Evolutionary conservation across 1,140 invertebrate genomes (phyloP), one percentile per base, ranked within the genome.

Genomic region (Bradynema listronoti): DNA sequence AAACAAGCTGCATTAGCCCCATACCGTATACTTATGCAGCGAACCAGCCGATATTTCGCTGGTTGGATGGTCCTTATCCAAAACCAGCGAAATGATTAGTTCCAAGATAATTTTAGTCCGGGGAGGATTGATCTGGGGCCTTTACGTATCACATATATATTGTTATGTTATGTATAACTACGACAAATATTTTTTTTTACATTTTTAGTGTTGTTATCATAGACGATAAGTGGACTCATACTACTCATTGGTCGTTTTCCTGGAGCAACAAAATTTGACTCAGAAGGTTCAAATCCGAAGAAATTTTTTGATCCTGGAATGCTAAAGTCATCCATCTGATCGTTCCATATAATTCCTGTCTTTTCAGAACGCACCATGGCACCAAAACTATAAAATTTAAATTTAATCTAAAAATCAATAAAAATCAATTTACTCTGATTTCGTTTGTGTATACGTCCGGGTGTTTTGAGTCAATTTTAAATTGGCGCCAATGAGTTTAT

Each of bases 291-390:
- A 34, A 94, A 50, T 0, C 85, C 85, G 71, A 87, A 92, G 47
- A 82, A 84, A 79, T 89, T 95, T 14, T 81, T 79, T 58, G 84
- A 80, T 1, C 85, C 85, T 0, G 88, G 85, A 2, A 86, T 83
- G 0, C 88, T 87, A 79, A 97, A 97, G 77, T 97, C 92, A 77
- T 94, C 89, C 90, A 97, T 95, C 42, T 86, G 87, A 77, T 88
- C 86, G 80, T 96, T 97, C 63, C 91, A 84, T 1, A 96, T 80
- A 42, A 97, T 90, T 25, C 92, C 92, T 0, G 91, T 91, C 50
- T 83, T 83, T 19, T 83, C 75, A 0, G 87, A 88, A 9, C 85
- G 81, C 39, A 87, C 76, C 19, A 85, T 84, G 32, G 87, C 84
- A 9, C 89, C 89, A 78, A 87, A 90, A 75, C 88, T 90, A 69